A percentile compares a stretch with the other conserved stretches of the same genome.
Evolutionary conservation across 1,140 invertebrate genomes (phyloP).

Genomic region (Aphelinus certus): DNA sequence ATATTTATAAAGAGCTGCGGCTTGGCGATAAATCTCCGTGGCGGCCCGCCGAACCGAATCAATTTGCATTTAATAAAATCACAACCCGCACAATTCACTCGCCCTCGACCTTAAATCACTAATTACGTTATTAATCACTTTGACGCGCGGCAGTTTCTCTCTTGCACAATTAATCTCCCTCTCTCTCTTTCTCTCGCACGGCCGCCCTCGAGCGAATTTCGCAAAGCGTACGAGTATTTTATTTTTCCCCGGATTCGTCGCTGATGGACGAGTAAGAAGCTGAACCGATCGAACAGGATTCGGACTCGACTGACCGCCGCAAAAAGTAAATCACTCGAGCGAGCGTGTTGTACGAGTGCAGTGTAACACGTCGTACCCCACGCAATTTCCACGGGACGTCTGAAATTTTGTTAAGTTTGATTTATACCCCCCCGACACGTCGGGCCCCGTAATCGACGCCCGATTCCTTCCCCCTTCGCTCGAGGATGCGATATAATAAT

Average conservation of each 20-base stretch:
- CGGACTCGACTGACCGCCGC: background rate
- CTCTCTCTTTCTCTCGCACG: background rate
- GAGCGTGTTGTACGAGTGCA: background rate
- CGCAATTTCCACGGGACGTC: no score
- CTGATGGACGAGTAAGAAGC: background rate
- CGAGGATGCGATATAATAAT: no score
- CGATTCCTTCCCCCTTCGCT: no score
- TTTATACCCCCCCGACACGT: no score
- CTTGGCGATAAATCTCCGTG: slow-evolving; percentile 19
- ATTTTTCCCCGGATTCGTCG: slow-evolving; percentile 1
- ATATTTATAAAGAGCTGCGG: background rate
- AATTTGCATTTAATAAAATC: slow-evolving; percentile 39
- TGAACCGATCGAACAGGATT: slow-evolving; percentile 1
- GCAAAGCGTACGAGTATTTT: slow-evolving; percentile 22
- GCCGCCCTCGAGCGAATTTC: slow-evolving; percentile 28
- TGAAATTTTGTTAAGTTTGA: no score
- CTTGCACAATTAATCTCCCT: slow-evolving; percentile 34
- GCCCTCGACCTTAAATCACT: slow-evolving; percentile 34
- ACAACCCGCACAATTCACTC: slow-evolving; percentile 25
- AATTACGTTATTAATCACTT: slow-evolving; percentile 41
- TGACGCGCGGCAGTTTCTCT: slow-evolving; percentile 29
- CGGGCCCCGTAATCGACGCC: no score
- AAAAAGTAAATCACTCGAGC: slow-evolving; percentile 16
- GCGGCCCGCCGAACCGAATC: slow-evolving; percentile 13
- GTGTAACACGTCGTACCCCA: no score